phyloP scores from a whole-genome alignment of 1,140 invertebrate species.

The Drosophila chauvacae region DNA sequence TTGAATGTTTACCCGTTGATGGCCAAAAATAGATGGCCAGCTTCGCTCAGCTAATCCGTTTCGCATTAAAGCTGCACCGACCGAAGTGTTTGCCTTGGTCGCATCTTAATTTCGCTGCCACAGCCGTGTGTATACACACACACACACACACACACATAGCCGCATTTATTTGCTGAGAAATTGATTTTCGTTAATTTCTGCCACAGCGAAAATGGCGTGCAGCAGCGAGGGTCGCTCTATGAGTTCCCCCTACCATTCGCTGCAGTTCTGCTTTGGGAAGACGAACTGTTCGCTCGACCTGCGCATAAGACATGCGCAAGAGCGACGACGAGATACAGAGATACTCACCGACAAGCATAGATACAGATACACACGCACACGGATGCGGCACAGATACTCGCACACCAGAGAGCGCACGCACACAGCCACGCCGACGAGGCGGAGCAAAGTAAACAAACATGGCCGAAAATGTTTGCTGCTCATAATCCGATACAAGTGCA shows the following conservation, averaged over 20 bases:
- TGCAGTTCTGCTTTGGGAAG: neutral
- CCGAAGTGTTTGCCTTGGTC: constrained; percentile 34
- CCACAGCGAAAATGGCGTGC: constrained; percentile 69
- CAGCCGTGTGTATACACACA: constrained; percentile 10
- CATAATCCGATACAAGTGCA: constrained; percentile 83
- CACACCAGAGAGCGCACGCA: constrained; percentile 33
- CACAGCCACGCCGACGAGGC: constrained; percentile 69
- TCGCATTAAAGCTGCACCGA: constrained; percentile 42
- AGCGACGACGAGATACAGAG: constrained; percentile 72
- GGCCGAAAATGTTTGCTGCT: constrained; percentile 84
- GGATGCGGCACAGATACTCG: constrained; percentile 37
- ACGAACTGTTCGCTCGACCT: constrained; percentile 50
- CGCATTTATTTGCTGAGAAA: constrained; percentile 47
- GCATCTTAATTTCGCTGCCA: constrained; percentile 46
- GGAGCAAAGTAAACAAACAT: constrained; percentile 84
- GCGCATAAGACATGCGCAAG: constrained; percentile 79
- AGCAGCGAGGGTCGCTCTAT: constrained; percentile 37
- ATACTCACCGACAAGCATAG: constrained; percentile 38
- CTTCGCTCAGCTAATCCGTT: constrained; percentile 32
- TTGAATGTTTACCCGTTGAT: constrained; percentile 8
- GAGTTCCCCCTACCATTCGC: constrained; percentile 3
- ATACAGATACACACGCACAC: constrained; percentile 37
- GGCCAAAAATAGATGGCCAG: constrained; percentile 16
- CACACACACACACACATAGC: neutral
- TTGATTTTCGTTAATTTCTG: constrained; percentile 71